Evolutionary conservation across 2,888 invertebrate species (phyloP).

Genomic region (Malacosoma neustria): DNA sequence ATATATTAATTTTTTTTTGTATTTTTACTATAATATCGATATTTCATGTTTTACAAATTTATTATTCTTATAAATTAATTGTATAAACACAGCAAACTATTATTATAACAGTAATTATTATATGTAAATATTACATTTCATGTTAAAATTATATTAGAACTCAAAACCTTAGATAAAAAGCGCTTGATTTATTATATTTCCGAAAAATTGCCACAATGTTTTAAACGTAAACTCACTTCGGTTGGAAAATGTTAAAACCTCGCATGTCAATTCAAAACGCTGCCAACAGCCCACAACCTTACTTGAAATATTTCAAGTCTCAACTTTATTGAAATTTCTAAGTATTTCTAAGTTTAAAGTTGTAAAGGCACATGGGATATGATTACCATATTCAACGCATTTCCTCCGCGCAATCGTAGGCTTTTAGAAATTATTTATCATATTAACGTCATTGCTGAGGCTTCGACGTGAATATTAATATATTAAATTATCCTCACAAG

Average conservation of each 20-base stretch:
- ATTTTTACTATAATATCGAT: too few species aligned
- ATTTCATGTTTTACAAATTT: too few species aligned
- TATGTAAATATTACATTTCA: too few species aligned
- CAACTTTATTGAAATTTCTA: constrained; percentile 5
- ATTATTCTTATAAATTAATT: too few species aligned
- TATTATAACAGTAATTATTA: too few species aligned
- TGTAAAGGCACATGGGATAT: constrained; percentile 50
- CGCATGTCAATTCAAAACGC: constrained; percentile 6
- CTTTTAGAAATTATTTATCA: constrained; percentile 69
- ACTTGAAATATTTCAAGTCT: constrained; percentile 1
- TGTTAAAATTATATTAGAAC: too few species aligned
- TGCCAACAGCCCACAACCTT: not conserved
- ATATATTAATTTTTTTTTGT: too few species aligned
- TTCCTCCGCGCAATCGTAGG: constrained; percentile 46
- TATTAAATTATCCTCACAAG: constrained; percentile 54
- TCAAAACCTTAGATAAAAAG: not conserved
- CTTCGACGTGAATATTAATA: constrained; percentile 55
- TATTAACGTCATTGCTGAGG: constrained; percentile 65
- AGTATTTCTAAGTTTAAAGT: constrained; percentile 49
- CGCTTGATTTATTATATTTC: not conserved
- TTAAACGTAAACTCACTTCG: not conserved
- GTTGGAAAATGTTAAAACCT: constrained; percentile 12
- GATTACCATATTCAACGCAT: constrained; percentile 68
- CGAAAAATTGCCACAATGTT: not conserved
- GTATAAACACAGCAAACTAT: too few species aligned